Conservation (phyloP, 1,140 invertebrate genomes). For the Nasonia vitripennis region DNA sequence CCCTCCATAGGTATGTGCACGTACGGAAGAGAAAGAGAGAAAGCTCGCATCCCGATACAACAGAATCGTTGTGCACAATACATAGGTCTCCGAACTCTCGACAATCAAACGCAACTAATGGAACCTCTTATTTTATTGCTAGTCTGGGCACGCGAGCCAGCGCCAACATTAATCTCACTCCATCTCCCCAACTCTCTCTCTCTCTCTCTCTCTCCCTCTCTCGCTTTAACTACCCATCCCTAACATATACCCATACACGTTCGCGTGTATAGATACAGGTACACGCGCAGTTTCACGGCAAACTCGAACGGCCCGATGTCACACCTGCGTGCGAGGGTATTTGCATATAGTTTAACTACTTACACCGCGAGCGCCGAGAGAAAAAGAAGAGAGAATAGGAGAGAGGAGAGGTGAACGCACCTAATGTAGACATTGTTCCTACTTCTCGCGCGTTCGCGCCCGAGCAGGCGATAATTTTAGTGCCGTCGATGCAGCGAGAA, state of each 20-base stretch:
- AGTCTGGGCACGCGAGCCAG: not conserved
- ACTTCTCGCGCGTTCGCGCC: constrained; percentile 34
- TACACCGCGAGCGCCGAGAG: not conserved
- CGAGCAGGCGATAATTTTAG: not conserved
- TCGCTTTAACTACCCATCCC: not conserved
- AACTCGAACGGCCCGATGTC: not conserved
- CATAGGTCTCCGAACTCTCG: not conserved
- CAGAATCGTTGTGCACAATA: not conserved
- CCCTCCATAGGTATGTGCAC: too few relatives aligned
- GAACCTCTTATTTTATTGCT: constrained; percentile 23
- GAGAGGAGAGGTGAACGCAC: constrained; percentile 28
- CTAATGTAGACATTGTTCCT: constrained; percentile 44
- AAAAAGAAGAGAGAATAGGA: not conserved
- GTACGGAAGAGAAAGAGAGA: not conserved
- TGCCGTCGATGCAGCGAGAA: not conserved
- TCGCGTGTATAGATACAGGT: too few relatives aligned
- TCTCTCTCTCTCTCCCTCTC: not conserved
- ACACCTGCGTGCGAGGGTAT: not conserved
- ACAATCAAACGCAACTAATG: constrained; percentile 20
- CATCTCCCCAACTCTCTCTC: not conserved
- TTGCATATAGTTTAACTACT: constrained; percentile 29
- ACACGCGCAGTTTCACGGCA: not conserved
- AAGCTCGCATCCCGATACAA: not conserved
- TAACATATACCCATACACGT: not conserved
- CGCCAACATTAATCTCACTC: constrained; percentile 22